Conservation (phyloP, 2,113 vertebrate genomes). For the Ameiurus melas region DNA sequence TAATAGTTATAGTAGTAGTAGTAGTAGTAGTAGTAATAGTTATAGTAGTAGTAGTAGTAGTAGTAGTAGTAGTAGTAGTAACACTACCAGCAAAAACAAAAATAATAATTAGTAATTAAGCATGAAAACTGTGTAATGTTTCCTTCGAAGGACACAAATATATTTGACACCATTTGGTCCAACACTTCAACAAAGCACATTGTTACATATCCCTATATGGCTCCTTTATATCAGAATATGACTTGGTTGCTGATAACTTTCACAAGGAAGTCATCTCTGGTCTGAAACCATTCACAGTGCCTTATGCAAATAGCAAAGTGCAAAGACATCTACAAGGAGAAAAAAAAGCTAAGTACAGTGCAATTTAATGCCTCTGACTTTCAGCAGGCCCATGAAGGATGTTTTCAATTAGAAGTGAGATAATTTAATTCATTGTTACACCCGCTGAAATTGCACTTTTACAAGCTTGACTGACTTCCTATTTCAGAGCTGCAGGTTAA, state of each 20-base stretch:
- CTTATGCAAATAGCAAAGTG: constrained; percentile 72
- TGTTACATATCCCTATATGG: background rate
- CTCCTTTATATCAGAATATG: background rate
- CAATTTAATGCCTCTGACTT: constrained; percentile 74
- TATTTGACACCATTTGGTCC: background rate
- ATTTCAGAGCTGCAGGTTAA: constrained; percentile 73
- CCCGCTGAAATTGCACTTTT: constrained; percentile 73
- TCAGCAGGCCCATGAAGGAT: constrained; percentile 74
- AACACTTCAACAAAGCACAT: background rate
- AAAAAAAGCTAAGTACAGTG: constrained; percentile 68
- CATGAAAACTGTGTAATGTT: background rate
- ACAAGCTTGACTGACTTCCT: constrained; percentile 72
- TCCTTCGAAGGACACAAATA: background rate
- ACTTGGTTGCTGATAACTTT: background rate
- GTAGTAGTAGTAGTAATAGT: too few species aligned
- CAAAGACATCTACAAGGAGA: constrained; percentile 70
- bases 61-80: too few species aligned
- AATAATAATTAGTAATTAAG: background rate
- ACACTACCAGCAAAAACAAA: background rate
- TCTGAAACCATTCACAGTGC: constrained; percentile 47
- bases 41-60: too few species aligned
- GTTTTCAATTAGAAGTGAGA: constrained; percentile 75
- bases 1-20: too few species aligned
- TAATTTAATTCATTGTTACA: constrained; percentile 78
- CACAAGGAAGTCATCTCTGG: background rate